Percentiles rank a stretch among this genome's conserved stretches.
Evolutionary conservation across 2,888 invertebrate species (phyloP).

Genomic region (Pheosia gnoma): DNA sequence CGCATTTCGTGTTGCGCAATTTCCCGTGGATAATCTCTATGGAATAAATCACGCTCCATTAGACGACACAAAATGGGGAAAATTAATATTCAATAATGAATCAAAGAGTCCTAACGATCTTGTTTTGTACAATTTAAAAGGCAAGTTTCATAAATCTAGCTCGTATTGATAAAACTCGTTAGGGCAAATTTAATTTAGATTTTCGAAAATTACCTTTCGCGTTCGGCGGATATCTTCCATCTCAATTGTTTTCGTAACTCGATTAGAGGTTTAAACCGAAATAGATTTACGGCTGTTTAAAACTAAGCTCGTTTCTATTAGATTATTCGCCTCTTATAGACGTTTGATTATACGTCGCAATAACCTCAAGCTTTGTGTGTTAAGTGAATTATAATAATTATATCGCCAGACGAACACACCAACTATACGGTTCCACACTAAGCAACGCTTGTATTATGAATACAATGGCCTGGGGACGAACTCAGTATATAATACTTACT

Average conservation of each 20-base stretch:
- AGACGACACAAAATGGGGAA: constrained; percentile 27
- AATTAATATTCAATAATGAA: constrained; percentile 46
- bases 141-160: background rate
- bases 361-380: too few species aligned
- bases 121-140: constrained; percentile 19
- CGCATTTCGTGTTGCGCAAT: constrained; percentile 20
- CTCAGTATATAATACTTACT: too few species aligned
- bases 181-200: constrained; percentile 28
- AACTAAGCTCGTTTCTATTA: constrained; percentile 65
- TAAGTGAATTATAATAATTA: too few species aligned
- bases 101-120: constrained; percentile 31
- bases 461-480: too few species aligned
- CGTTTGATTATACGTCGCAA: constrained; percentile 40
- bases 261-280: constrained; percentile 56
- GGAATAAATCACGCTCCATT: constrained; percentile 35
- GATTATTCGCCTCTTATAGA: constrained; percentile 64
- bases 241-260: constrained; percentile 59
- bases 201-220: constrained; percentile 41
- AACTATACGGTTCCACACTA: too few species aligned
- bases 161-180: background rate
- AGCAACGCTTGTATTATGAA: too few species aligned
- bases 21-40: constrained; percentile 31
- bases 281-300: constrained; percentile 74
- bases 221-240: constrained; percentile 52
- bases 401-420: too few species aligned